Conservation (phyloP, 2,113 vertebrate genomes). For the Pelmatolapia mariae region DNA sequence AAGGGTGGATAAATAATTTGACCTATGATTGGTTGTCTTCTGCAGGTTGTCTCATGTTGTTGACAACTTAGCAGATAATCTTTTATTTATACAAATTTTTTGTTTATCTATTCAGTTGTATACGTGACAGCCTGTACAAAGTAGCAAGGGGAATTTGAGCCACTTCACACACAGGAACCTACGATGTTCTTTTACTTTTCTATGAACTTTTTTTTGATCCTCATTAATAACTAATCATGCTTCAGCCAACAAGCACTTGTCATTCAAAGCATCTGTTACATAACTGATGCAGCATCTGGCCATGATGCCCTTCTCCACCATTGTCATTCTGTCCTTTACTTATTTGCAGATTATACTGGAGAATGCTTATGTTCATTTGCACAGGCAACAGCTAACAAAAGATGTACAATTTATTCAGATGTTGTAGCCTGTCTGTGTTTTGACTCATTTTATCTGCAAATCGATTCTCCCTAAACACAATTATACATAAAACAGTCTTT, state of each 20-base stretch:
- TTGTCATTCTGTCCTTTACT: background rate
- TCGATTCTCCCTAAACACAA: background rate
- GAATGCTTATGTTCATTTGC: background rate
- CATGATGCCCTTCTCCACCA: background rate
- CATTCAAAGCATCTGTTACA: background rate
- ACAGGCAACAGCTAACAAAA: background rate
- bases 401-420: background rate
- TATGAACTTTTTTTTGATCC: conserved; percentile 9
- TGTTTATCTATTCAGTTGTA: background rate
- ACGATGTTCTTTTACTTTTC: background rate
- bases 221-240: conserved; percentile 4
- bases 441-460: background rate
- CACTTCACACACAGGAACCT: background rate
- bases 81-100: background rate
- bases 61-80: background rate
- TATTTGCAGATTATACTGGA: background rate
- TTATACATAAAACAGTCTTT: background rate
- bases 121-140: background rate
- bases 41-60: background rate
- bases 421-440: background rate
- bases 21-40: background rate
- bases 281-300: conserved; percentile 11
- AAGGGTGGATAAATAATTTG: background rate
- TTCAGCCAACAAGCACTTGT: background rate
- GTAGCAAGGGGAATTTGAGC: background rate